Percentiles rank a stretch among this genome's conserved stretches.
Evolutionary conservation across 2,797 vertebrate genomes (phyloP).

Genomic region (Nannoperca australis): DNA sequence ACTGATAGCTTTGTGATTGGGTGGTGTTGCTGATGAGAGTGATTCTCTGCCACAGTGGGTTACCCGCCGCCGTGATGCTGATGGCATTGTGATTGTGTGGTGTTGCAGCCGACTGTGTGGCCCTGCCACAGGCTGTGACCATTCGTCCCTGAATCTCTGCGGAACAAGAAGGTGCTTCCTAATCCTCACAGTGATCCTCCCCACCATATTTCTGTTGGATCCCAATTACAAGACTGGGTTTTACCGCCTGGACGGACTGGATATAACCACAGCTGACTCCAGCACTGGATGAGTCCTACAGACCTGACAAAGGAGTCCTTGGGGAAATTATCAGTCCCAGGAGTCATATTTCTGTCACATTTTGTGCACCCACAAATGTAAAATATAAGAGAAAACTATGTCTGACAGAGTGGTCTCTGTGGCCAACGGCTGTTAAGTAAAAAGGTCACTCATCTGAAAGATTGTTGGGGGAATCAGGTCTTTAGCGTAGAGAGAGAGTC

Average conservation of each 20-base stretch:
- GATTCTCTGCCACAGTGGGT: constrained; percentile 77
- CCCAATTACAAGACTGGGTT: constrained; percentile 66
- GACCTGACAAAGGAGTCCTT: constrained; percentile 44
- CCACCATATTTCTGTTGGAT: constrained; percentile 54
- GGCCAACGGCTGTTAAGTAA: constrained; percentile 32
- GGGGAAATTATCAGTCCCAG: constrained; percentile 33
- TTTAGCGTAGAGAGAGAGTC: constrained; percentile 18
- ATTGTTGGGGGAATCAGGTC: constrained; percentile 45
- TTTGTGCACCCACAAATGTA: constrained; percentile 46
- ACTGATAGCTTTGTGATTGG: constrained; percentile 84
- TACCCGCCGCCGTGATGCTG: constrained; percentile 65
- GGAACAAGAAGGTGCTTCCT: constrained; percentile 73
- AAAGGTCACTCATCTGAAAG: constrained; percentile 52
- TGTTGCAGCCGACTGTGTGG: constrained; percentile 64
- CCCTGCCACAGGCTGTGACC: constrained; percentile 66
- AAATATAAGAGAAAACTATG: constrained; percentile 44
- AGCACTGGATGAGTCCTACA: constrained; percentile 44
- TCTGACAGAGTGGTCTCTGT: constrained; percentile 25
- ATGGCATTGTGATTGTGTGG: constrained; percentile 78
- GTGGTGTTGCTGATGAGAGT: constrained; percentile 79
- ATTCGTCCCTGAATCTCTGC: constrained; percentile 71
- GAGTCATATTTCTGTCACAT: constrained; percentile 43
- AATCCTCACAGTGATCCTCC: constrained; percentile 67
- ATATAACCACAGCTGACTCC: constrained; percentile 40
- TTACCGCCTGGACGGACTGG: constrained; percentile 59